These are phyloP conservation scores for Pelosia muscerda DNA, from an alignment of 2,888 invertebrate species.

Conservation along the genomic window DNA sequence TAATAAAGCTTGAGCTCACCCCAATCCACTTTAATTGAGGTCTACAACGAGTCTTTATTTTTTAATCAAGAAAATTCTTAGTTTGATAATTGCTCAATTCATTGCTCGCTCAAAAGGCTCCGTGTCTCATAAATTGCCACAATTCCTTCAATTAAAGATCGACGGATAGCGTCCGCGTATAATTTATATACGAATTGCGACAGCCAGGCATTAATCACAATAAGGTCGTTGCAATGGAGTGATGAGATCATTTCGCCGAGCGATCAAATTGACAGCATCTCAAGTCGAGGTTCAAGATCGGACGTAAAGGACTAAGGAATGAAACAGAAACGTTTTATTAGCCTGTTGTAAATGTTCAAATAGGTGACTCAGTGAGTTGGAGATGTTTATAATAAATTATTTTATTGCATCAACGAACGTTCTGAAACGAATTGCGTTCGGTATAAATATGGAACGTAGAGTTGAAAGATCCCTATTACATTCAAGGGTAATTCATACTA, in stretches of 20 bases:
- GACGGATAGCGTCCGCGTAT: slow-evolving; percentile 72
- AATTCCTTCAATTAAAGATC: slow-evolving; percentile 80
- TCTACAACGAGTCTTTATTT: slow-evolving; percentile 59
- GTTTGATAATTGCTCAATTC: slow-evolving; percentile 77
- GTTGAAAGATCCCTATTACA: slow-evolving; percentile 13
- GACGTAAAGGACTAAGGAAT: slow-evolving; percentile 41
- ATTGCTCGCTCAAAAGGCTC: slow-evolving; percentile 56
- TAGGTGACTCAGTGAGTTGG: slow-evolving; percentile 33
- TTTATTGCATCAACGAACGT: slow-evolving; percentile 26
- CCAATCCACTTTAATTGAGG: slow-evolving; percentile 49
- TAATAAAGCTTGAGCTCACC: slow-evolving; percentile 20
- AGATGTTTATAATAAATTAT: slow-evolving; percentile 38
- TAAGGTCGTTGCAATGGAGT: slow-evolving; percentile 58
- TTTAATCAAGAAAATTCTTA: slow-evolving; percentile 63
- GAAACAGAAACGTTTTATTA: slow-evolving; percentile 40
- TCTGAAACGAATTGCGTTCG: slow-evolving; percentile 6
- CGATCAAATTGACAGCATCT: slow-evolving; percentile 50
- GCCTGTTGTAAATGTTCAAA: slow-evolving; percentile 35
- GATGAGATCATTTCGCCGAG: slow-evolving; percentile 68
- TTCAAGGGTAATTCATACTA: background rate
- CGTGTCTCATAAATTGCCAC: slow-evolving; percentile 68
- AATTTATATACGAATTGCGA: slow-evolving; percentile 59
- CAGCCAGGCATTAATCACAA: slow-evolving; percentile 71
- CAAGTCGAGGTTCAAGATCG: slow-evolving; percentile 40
- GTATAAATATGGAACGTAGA: slow-evolving; percentile 10